Base-by-base conservation (phyloP, 2,113 vertebrate species). In the Ammospiza nelsoni region DNA sequence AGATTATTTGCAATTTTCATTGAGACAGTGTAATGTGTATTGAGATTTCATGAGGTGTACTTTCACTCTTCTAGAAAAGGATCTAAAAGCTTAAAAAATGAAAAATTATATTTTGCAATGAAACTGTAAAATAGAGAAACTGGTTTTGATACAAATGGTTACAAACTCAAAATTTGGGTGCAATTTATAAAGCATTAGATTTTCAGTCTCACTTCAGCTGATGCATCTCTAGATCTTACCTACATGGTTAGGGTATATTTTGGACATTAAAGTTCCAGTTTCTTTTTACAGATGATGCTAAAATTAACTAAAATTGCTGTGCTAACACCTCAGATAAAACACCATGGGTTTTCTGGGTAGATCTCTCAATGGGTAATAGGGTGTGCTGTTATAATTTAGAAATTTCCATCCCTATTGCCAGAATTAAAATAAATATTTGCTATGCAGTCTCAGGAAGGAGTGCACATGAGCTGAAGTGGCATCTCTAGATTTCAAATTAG, bases 81-180 rank as follows among this genome's bases (percentile, higher is more conserved):
- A 92, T 52, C 52, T 89, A 81, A 93, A 93, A 68, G 44, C 24
- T 75, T 41, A 84, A 65, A 90, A 94, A 83, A 79, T 62, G 8
- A 86, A 90, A 81, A 75, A 43, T 67, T 88, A 25, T 88, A 58
- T 93, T 93, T 89, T 87, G 65, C 29, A 91, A 65, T 68, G 33
- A 74, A 94, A 75, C 15, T 65, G 28, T 62, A 90, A 90, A 84
- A 90, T 39, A 80, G 28, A 88, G 72, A 88, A 95, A 76, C 20
- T 87, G 7, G 2, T 87, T 96, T 72, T 78, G 46, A 84, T 78
- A 81, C 33, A 89, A 91, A 89, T 41, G 8, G 19, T 68, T 48
- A 61, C 92, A 75, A 95, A 86, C 24, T 81, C 5, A 16, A 90
- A 87, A 82, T 87, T 49, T 87, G 31, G 24, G 31, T 81, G 61